Base-by-base conservation (phyloP, 2,888 invertebrate genomes). In the Acleris holmiana region DNA sequence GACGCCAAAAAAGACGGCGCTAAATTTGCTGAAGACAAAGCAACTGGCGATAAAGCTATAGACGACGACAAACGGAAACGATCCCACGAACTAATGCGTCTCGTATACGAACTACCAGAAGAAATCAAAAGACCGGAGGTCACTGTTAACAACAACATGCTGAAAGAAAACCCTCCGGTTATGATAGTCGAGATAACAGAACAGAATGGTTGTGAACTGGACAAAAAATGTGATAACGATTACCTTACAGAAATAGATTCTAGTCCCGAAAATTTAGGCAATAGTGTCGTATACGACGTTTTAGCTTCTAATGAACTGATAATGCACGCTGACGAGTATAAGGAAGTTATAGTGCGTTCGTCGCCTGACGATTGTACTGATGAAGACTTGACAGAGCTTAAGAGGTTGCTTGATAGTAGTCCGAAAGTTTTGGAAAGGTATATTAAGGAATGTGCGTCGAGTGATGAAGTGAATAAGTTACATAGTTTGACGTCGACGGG, bases 361-460 rank as follows among this genome's bases (percentile, higher is more conserved):
- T 86, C 91, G 1, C 89, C 91, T 0, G 89, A 89, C 21, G 87
- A 88, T 17, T 85, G 85, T 59, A 84, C 80, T 3, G 93, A 93
- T 48, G 93, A 93, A 48, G 93, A 93, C 41, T 77, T 93, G 69
- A 56, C 76, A 23, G 89, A 91, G 67, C 73, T 93, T 54, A 91
- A 85, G 66, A 86, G 79, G 59, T 69, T 92, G 15, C 75, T 93
- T 67, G 89, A 88, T 58, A 77, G 71, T 13, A 96, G 96, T 82
- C 95, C 95, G 2, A 94, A 91, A 67, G 91, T 95, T 56, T 93
- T 96, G 75, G 97, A 97, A 82, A 94, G 94, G 76, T 97, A 97
- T 96, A 88, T 97, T 71, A 94, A 94, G 61, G 96, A 97, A 72
- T 95, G 95, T 79, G 97, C 97, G 8, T 94, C 94, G 65, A 88